A percentile compares a stretch with the other conserved stretches of the same genome.
Conservation (phyloP, 2,113 vertebrate genomes). For the Chloebia gouldiae region DNA sequence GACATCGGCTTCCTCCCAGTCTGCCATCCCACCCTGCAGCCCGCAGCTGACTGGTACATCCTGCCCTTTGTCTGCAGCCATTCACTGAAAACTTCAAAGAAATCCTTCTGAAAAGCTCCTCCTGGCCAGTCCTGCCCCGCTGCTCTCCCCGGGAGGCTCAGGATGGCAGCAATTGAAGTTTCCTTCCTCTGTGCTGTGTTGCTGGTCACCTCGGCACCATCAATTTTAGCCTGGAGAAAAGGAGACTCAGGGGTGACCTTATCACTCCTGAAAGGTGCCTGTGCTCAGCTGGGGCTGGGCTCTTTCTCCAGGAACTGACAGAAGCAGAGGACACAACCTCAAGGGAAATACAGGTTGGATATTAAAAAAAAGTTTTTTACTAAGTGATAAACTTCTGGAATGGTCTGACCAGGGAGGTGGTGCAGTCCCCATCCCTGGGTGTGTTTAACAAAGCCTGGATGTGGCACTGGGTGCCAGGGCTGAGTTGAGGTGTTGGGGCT, state of each 20-base stretch:
- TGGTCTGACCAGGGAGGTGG: neutral
- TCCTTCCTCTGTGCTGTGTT: neutral
- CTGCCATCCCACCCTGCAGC: neutral
- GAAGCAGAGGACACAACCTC: neutral
- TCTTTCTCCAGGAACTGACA: neutral
- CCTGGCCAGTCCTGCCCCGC: neutral
- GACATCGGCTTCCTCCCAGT: neutral
- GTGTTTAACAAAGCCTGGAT: too few species aligned
- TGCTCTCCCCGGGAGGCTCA: neutral
- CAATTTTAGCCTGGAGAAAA: neutral
- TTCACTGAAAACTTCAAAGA: conserved; percentile 34
- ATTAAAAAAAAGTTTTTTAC: neutral
- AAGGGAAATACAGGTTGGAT: neutral
- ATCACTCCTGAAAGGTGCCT: neutral
- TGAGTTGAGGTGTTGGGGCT: fast-evolving
- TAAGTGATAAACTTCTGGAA: too few species aligned
- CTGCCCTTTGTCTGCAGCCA: conserved; percentile 41
- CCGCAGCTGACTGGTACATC: neutral
- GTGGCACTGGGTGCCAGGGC: neutral
- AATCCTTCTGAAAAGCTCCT: neutral
- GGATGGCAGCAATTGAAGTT: neutral
- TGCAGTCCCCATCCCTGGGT: neutral
- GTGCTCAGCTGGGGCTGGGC: neutral
- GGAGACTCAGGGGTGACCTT: neutral
- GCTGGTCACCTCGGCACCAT: fast-evolving